Evolutionary conservation across 2,888 invertebrate species (phyloP), one percentile per base, ranked within the genome.

Genomic region (Cerceris ruficornis): DNA sequence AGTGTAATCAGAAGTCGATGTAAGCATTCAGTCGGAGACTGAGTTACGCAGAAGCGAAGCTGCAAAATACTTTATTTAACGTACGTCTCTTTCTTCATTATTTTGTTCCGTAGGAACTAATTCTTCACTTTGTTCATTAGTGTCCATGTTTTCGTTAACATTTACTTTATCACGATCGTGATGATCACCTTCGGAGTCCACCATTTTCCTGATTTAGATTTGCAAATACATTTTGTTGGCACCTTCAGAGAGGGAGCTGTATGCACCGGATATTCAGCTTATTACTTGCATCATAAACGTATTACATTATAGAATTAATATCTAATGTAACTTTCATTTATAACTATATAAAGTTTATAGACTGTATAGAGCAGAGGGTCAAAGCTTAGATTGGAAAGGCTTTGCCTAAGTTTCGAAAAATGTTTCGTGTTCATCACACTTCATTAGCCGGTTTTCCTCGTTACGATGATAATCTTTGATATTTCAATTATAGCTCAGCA

Each of bases 81-180:
- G 46, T 69, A 90, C 90, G 72, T 89, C 85, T 85, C 87, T 81
- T 39, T 89, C 89, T 50, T 83, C 88, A 69, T 85, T 86, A 60
- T 80, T 83, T 46, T 81, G 60, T 69, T 87, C 88, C 43, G 82
- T 74, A 15, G 82, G 68, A 59, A 87, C 87, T 59, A 89, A 64
- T 80, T 90, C 88, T 54, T 87, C 87, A 66, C 89, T 89, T 70
- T 83, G 86, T 71, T 84, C 85, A 75, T 65, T 77, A 73, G 69
- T 87, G 75, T 87, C 89, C 88, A 87, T 88, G 8, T 72, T 87
- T 75, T 81, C 81, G 69, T 67, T 75, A 8, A 76, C 65, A 70
- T 75, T 70, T 80, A 78, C 57, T 80, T 83, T 69, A 55, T 70
- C 65, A 42, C 65, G 57, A 75, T 83, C 84, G 69, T 79, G 75